These are phyloP conservation scores for Pygocentrus nattereri DNA, from an alignment of 2,797 vertebrate species.

Conservation along the genomic window DNA sequence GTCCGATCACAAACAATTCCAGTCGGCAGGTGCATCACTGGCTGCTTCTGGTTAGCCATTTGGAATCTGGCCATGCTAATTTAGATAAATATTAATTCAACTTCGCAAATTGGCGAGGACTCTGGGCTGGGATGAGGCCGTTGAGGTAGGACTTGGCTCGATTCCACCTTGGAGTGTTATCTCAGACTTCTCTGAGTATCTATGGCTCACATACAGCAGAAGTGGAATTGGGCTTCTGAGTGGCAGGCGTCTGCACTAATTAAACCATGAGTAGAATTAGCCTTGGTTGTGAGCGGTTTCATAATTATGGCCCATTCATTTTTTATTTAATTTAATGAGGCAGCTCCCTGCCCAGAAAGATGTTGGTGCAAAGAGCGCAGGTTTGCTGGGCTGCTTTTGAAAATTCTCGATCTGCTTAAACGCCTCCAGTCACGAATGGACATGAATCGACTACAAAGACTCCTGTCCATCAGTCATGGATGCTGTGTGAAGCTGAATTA, in stretches of 20 bases:
- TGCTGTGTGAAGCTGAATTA: neutral
- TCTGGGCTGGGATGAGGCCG: neutral
- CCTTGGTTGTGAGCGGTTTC: constrained; percentile 76
- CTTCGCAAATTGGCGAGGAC: constrained; percentile 48
- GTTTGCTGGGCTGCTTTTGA: constrained; percentile 66
- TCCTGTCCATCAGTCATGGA: constrained; percentile 6
- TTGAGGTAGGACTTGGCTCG: constrained; percentile 19
- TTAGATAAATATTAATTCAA: constrained; percentile 56
- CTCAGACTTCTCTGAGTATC: constrained; percentile 61
- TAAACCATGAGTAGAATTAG: constrained; percentile 78
- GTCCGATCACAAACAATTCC: constrained; percentile 18
- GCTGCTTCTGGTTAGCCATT: constrained; percentile 30
- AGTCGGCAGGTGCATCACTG: constrained; percentile 34
- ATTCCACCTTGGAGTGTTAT: constrained; percentile 62
- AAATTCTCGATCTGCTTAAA: constrained; percentile 30
- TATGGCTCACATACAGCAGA: constrained; percentile 55
- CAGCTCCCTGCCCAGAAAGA: constrained; percentile 70
- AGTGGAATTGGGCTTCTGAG: constrained; percentile 68
- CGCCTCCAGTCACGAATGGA: constrained; percentile 29
- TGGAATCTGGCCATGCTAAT: constrained; percentile 45
- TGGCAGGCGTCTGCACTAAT: constrained; percentile 76
- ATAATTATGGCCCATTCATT: constrained; percentile 78
- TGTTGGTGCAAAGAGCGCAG: constrained; percentile 49
- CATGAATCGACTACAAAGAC: constrained; percentile 8
- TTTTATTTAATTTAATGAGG: constrained; percentile 77